phyloP scores from a whole-genome alignment of 2,888 invertebrate species.

The Metalampra italica region DNA sequence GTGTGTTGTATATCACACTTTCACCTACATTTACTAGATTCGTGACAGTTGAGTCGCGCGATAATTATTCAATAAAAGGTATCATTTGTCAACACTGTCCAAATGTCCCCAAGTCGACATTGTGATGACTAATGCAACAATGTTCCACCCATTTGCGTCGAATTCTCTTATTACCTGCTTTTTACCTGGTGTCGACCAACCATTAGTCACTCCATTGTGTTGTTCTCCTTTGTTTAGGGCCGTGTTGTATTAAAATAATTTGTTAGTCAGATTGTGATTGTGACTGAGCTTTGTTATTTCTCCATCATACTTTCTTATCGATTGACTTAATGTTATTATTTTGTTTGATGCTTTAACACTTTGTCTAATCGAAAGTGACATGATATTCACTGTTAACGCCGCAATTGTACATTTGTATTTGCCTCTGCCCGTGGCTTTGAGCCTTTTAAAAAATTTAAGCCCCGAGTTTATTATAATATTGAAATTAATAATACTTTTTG shows the following conservation, averaged over 20 bases:
- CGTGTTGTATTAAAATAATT: conserved; percentile 25
- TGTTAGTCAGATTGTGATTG: conserved; percentile 5
- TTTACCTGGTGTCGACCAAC: conserved; percentile 61
- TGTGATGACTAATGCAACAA: conserved; percentile 69
- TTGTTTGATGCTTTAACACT: not conserved
- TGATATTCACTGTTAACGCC: no score
- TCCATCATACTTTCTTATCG: not conserved
- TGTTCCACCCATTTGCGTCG: conserved; percentile 62
- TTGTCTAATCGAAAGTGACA: no score
- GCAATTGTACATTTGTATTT: no score
- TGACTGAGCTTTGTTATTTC: not conserved
- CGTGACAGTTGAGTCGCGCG: conserved; percentile 40
- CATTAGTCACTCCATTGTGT: conserved; percentile 69
- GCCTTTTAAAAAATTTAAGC: no score
- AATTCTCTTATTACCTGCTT: conserved; percentile 63
- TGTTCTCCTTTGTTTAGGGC: conserved; percentile 42
- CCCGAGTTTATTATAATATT: no score
- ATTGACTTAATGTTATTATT: not conserved
- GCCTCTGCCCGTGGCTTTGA: no score
- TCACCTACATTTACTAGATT: conserved; percentile 44
- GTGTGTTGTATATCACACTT: conserved; percentile 26
- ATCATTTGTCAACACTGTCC: conserved; percentile 70
- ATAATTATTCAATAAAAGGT: conserved; percentile 74
- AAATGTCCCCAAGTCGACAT: conserved; percentile 68
- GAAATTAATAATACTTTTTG: no score